Evolutionary conservation across 1,140 invertebrate species (phyloP).

Genomic region (Pollicipes pollicipes): DNA sequence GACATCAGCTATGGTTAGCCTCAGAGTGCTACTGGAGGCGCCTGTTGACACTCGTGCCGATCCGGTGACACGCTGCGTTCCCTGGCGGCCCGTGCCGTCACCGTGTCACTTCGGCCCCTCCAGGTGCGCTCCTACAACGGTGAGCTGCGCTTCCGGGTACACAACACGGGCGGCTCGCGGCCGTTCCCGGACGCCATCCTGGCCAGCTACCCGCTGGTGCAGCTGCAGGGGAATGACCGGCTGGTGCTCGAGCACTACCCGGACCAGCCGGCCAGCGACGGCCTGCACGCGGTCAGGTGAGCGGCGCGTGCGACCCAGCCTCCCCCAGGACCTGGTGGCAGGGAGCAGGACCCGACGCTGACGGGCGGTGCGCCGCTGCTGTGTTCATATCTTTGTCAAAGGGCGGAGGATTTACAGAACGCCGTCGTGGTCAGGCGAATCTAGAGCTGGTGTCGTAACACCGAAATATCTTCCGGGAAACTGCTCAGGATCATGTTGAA

Average conservation of each 20-base stretch:
- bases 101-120: constrained; percentile 15
- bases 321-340: too few relatives aligned
- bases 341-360: too few relatives aligned
- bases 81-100: too few relatives aligned
- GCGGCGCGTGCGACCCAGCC: too few relatives aligned
- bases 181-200: constrained; percentile 38
- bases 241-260: constrained; percentile 59
- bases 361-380: too few relatives aligned
- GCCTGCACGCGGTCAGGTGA: constrained; percentile 42
- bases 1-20: neutral
- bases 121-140: constrained; percentile 83
- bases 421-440: too few relatives aligned
- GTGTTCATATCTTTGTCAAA: too few relatives aligned
- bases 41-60: neutral
- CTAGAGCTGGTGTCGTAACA: too few relatives aligned
- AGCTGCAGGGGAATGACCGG: constrained; percentile 57
- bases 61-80: too few relatives aligned
- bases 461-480: too few relatives aligned
- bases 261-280: constrained; percentile 23
- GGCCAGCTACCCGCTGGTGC: constrained; percentile 54
- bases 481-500: too few relatives aligned
- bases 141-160: constrained; percentile 55
- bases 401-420: too few relatives aligned
- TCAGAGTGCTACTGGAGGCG: neutral
- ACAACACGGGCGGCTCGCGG: constrained; percentile 39